A percentile compares a stretch with the other conserved stretches of the same genome.
Evolutionary conservation across 1,140 invertebrate species (phyloP).

Genomic region (Telenomus remus): DNA sequence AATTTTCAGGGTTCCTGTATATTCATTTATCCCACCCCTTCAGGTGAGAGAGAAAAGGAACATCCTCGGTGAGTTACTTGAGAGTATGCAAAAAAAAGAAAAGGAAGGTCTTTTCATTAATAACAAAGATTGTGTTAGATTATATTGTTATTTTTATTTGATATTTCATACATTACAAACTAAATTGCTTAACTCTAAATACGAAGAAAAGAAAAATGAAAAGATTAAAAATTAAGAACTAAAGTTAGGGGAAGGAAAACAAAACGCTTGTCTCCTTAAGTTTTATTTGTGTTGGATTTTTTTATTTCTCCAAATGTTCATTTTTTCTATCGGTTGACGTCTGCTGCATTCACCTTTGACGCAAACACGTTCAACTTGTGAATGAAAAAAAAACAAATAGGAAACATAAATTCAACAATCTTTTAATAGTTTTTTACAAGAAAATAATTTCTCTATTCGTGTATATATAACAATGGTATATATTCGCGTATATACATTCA

Average conservation of each 20-base stretch:
- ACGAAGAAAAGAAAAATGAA: constrained; percentile 3
- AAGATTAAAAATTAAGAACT: constrained; percentile 5
- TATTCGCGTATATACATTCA: constrained; percentile 54
- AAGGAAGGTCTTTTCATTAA: background rate
- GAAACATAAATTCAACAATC: constrained; percentile 57
- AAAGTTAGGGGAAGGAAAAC: background rate
- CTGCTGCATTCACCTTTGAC: background rate
- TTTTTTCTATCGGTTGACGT: background rate
- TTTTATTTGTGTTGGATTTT: background rate
- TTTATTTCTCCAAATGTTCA: background rate
- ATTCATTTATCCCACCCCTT: constrained; percentile 50
- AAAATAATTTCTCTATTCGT: constrained; percentile 65
- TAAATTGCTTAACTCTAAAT: constrained; percentile 1
- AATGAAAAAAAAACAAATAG: constrained; percentile 56
- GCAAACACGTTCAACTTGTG: background rate
- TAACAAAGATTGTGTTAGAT: background rate
- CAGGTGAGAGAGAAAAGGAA: constrained; percentile 18
- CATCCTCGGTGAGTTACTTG: background rate
- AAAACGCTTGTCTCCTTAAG: constrained; percentile 1
- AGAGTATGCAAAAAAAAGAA: background rate
- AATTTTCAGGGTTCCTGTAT: constrained; percentile 57
- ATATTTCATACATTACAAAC: background rate
- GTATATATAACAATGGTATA: constrained; percentile 42
- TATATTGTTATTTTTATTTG: background rate
- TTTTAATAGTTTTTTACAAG: constrained; percentile 67